Base-by-base conservation (phyloP, 2,888 invertebrate species). In the Yponomeuta evonymella region DNA sequence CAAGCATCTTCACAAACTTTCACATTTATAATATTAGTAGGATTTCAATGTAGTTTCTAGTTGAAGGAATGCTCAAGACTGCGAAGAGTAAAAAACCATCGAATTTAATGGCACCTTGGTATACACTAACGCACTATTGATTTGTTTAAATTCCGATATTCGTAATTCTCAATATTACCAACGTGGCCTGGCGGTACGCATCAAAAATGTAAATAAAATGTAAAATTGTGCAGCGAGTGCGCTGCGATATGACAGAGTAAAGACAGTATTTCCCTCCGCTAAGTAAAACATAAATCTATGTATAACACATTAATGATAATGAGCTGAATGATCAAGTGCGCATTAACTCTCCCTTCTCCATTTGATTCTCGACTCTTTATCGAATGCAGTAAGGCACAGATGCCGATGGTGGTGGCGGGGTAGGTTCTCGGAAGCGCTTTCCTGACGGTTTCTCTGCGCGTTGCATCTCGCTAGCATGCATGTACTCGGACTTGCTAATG, bases 311-410 rank as follows among this genome's bases (percentile, higher is more conserved):
- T 58, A 58, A 58, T 58, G 51, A 58, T 58, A 58, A 58, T 58
- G 51, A 58, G 51, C 51, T 58, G 51, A 58, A 58, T 58, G 51
- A 58, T 58, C 51, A 58, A 58, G 51, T 58, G 51, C 51, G 51
- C 51, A 58, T 58, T 58, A 58, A 1, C 3, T 58, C 15, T 58
- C 51, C 51, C 51, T 15, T 12, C 15, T 58, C 15, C 51, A 58
- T 58, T 15, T 15, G 15, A 15, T 58, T 58, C 15, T 58, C 51
- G 15, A 58, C 51, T 58, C 51, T 58, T 15, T 58, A 15, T 58
- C 51, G 15, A 58, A 5, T 15, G 51, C 51, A 58, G 15, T 58
- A 58, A 58, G 51, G 15, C 5, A 3, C 5, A 58, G 51, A 15
- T 58, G 51, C 51, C 51, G 51, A 58, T 5, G 51, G 15, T 12